Base-by-base conservation (phyloP, 2,113 vertebrate genomes). In the Xenus cinereus region DNA sequence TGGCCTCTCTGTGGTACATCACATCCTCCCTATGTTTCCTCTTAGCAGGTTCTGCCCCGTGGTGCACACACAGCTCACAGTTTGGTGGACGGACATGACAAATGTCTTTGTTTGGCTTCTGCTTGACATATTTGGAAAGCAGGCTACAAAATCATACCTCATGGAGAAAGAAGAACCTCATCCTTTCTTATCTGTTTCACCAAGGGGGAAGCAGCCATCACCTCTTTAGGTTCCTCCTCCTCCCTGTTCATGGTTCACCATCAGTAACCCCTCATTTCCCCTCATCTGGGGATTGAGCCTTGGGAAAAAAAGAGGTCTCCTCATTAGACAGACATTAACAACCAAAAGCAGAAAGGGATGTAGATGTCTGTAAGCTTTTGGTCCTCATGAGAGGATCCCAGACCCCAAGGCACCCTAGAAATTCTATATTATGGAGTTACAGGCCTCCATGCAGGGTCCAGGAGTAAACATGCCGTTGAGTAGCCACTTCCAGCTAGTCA, bases 21-120 rank as follows among this genome's bases (percentile, higher is more conserved):
- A 74, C 78, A 84, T 92, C 87, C 81, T 91, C 94, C 69, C 17
- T 15, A 22, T 12, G 33, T 89, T 94, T 96, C 93, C 89, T 85
- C 66, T 68, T 46, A 54, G 35, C 39, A 75, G 37, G 20, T 81
- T 76, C 71, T 91, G 62, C 53, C 30, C 66, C 10, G 1, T 75
- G 56, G 48, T 72, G 77, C 16, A 46, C 39, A n/a, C 23, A 23
- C 9, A 54, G 10, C 53, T 77, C 0, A 2, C 9, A 32, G 43
- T 85, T 85, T 71, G 35, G 79, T 1, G 15, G 26, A 60, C 9
- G 59, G 62, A 5, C 53, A 71, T 30, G 53, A 69, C 23, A 64
- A 64, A 79, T 60, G 22, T 28, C 43, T 92, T 72, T 53, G 8
- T 77, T 57, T 63, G 43, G 30, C 46, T 93, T 89, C 71, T 68